Percentiles rank a stretch among this genome's conserved stretches.
Conservation (phyloP, 53 echinoderm and acorn worm species). For the Antedon mediterranea region DNA sequence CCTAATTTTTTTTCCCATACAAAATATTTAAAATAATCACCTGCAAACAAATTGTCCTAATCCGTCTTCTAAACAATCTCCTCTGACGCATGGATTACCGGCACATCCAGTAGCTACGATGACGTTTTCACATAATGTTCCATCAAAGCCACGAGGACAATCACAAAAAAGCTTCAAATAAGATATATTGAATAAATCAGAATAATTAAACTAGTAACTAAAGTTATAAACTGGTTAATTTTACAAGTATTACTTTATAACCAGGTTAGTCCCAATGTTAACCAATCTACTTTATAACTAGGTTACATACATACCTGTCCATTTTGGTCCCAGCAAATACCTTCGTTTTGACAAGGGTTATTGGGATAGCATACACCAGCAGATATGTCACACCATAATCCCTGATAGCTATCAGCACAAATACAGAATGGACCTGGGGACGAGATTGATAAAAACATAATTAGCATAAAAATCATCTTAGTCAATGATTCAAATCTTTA, state of each 20-base stretch:
- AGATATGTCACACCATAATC: slow-evolving; percentile 56
- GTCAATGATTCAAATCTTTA: no score
- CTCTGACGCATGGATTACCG: slow-evolving; percentile 51
- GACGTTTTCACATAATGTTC: slow-evolving; percentile 36
- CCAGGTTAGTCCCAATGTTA: no score
- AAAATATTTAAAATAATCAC: slow-evolving; percentile 15
- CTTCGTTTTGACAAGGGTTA: slow-evolving; percentile 74
- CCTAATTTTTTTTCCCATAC: no score
- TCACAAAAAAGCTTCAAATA: slow-evolving; percentile 50
- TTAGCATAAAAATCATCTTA: no score
- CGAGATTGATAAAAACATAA: neutral
- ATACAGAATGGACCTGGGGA: slow-evolving; percentile 63
- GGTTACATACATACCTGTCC: slow-evolving; percentile 17
- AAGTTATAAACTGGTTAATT: neutral
- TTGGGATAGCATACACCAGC: slow-evolving; percentile 56
- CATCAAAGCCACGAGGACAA: slow-evolving; percentile 53
- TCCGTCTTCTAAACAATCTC: slow-evolving; percentile 68
- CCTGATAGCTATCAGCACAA: slow-evolving; percentile 33
- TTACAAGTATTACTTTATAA: no score
- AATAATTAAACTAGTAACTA: neutral
- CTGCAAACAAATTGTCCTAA: slow-evolving; percentile 66
- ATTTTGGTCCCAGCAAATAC: slow-evolving; percentile 51
- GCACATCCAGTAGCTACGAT: slow-evolving; percentile 35
- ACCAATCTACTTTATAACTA: no score
- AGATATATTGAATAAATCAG: neutral